phyloP scores from a whole-genome alignment of 2,797 vertebrate genomes.

The Denticeps clupeoides region DNA sequence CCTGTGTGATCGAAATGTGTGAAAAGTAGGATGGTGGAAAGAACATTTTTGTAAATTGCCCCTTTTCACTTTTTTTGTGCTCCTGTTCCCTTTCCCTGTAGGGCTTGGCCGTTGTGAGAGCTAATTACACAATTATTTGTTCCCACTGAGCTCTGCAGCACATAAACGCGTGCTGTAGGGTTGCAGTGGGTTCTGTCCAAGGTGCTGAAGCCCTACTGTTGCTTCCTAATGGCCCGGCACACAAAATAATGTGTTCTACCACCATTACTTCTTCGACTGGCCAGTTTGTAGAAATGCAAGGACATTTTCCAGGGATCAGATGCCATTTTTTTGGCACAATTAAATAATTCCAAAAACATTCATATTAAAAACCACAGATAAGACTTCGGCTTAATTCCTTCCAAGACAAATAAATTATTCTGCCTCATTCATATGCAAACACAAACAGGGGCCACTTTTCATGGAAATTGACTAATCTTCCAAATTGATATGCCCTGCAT shows the following conservation, averaged over 20 bases:
- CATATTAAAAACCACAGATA: neutral
- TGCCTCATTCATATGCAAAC: neutral
- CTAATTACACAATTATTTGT: neutral
- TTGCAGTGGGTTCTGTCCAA: constrained; percentile 23
- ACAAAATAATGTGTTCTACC: too few species aligned
- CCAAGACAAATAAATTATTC: neutral
- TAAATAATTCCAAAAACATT: neutral
- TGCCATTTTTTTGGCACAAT: too few species aligned
- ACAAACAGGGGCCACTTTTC: neutral
- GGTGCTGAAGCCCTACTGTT: constrained; percentile 22
- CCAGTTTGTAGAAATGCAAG: too few species aligned
- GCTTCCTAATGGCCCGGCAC: neutral
- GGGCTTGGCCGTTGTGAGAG: too few species aligned
- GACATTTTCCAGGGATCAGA: too few species aligned
- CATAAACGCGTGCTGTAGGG: neutral
- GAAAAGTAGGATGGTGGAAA: too few species aligned
- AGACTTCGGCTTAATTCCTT: neutral
- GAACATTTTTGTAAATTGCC: too few species aligned
- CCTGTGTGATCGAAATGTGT: too few species aligned
- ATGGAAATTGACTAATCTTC: constrained; percentile 2
- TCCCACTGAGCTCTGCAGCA: neutral
- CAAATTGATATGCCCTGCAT: constrained; percentile 25
- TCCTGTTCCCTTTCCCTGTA: too few species aligned
- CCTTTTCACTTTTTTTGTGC: too few species aligned
- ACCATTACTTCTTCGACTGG: too few species aligned